phyloP scores from a whole-genome alignment of 2,797 vertebrate species.

The Falco peregrinus region DNA sequence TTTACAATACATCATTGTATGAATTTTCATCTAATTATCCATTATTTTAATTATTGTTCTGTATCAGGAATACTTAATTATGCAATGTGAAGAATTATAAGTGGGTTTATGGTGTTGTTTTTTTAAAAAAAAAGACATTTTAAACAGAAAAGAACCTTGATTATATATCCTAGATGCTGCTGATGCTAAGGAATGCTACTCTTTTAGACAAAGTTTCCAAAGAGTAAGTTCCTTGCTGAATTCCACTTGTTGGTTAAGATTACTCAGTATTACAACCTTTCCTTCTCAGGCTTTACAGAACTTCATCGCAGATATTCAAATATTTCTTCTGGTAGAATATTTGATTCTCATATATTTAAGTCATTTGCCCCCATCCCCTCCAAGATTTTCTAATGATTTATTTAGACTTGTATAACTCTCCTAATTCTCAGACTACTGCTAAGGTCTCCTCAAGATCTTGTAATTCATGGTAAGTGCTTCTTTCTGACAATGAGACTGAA shows the following conservation, averaged over 20 bases:
- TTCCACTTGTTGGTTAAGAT: not conserved
- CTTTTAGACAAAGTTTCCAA: not conserved
- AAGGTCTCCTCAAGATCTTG: not conserved
- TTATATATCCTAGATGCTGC: not conserved
- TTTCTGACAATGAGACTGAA: not conserved
- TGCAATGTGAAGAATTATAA: not conserved
- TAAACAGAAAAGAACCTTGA: not conserved
- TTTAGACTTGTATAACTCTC: not conserved
- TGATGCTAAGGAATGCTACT: not conserved
- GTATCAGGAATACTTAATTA: not conserved
- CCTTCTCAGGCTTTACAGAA: not conserved
- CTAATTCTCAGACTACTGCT: not conserved
- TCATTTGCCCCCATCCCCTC: not conserved
- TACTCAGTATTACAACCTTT: not conserved
- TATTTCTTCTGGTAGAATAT: not conserved
- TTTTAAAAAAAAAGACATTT: not conserved
- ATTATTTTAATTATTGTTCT: not conserved
- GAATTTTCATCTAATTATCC: not conserved
- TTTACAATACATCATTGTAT: not conserved
- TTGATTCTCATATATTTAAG: not conserved
- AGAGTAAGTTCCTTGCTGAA: not conserved
- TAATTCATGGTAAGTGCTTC: not conserved
- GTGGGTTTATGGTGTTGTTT: no score
- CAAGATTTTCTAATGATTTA: not conserved
- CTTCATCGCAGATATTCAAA: not conserved